Base-by-base conservation (phyloP, 1,140 invertebrate genomes). In the Drosophila tsacasi region DNA sequence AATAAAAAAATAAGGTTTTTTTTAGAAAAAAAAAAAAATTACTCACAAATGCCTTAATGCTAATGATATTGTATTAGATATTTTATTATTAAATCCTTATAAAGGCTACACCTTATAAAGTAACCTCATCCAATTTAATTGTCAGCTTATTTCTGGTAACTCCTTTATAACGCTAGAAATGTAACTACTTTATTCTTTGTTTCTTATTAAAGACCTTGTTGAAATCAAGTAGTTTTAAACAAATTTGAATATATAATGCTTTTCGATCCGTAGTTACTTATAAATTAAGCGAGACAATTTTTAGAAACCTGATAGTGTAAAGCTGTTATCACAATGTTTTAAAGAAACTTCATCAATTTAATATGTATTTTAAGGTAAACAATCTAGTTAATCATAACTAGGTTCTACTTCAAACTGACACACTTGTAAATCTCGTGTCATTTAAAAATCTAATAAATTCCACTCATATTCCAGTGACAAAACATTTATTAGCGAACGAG, bases 361-460 rank as follows among this genome's bases (percentile, higher is more conserved):
- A 23, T 23, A 3, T 15, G 25, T 5, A 9, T 25, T 25, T 10
- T 9, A 12, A 35, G 32, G 32, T 35, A 6, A 35, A 35, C 5
- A 9, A 49, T 15, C 23, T 0, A 17, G 3, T 52, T 27, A 50
- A 27, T 49, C 17, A n/a, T n/a, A n/a, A 49, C 8, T 10, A 17
- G 27, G 15, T 17, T 6, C 15, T 9, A 4, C 2, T 27, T 27
- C 6, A 27, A 32, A 13, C 25, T 30, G 17, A 9, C 0, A 21
- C 5, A 32, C 19, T 54, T 35, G 9, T 21, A 35, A 9, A 37
- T 17, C 13, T 37, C 0, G 4, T 17, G 21, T 3, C 25, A 30
- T 32, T 19, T 25, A 52, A 60, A 76, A 55, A 3, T 19, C 8
- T 35, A 46, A 67, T 67, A 46, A 67, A 39, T 32, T 12, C 3